Evolutionary conservation across 1,140 invertebrate genomes (phyloP).

Genomic region (Amyelois transitella): DNA sequence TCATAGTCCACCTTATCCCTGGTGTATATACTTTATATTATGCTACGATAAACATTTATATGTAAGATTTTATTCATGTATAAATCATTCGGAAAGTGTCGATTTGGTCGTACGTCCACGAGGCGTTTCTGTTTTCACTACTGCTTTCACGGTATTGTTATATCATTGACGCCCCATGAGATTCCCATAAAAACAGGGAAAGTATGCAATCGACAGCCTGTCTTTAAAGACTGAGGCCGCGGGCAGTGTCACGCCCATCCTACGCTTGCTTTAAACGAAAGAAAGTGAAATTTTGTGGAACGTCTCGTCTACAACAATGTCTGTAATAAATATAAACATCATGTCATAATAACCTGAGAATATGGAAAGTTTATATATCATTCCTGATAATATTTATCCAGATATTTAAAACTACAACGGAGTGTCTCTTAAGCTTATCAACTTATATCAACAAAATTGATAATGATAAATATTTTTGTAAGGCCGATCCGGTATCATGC

Average conservation of each 20-base stretch:
- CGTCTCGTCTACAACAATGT: slow-evolving; percentile 1
- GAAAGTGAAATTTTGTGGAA: slow-evolving; percentile 52
- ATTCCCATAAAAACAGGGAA: slow-evolving; percentile 68
- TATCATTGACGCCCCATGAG: slow-evolving; percentile 36
- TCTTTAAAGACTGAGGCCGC: slow-evolving; percentile 35
- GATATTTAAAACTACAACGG: no score
- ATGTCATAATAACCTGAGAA: no score
- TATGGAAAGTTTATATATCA: no score
- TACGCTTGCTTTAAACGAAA: slow-evolving; percentile 29
- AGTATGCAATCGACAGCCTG: slow-evolving; percentile 51
- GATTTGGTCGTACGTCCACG: background rate
- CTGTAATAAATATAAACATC: background rate
- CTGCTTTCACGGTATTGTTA: slow-evolving; percentile 51
- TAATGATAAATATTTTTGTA: background rate
- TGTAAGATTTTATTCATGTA: background rate
- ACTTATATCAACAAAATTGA: no score
- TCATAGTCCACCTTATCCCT: no score
- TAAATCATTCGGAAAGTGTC: background rate
- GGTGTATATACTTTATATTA: no score
- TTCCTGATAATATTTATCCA: no score
- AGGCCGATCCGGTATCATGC: background rate
- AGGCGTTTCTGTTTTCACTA: slow-evolving; percentile 11
- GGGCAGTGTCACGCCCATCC: slow-evolving; percentile 52
- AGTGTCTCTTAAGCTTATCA: no score
- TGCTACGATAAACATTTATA: no score